These are phyloP conservation scores for Clarias batrachus DNA, from an alignment of 2,113 vertebrate genomes.

Conservation along the genomic window DNA sequence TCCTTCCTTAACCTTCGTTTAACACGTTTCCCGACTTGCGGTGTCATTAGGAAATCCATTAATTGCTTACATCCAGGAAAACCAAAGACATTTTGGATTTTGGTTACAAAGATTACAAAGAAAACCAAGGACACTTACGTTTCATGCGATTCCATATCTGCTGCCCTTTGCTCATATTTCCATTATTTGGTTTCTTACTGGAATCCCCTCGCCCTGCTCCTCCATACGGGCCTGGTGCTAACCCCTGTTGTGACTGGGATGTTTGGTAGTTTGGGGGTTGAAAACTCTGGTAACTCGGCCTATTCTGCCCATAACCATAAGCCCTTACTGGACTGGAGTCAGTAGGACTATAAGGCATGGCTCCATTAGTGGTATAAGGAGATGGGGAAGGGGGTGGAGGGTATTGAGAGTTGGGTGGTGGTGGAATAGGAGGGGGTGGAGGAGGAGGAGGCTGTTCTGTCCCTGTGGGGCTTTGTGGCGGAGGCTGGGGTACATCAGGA, in stretches of 20 bases:
- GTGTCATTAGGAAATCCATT: neutral
- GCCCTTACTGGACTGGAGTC: conserved; percentile 68
- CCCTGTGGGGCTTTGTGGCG: conserved; percentile 71
- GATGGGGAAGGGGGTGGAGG: conserved; percentile 67
- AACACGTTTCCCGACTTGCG: neutral
- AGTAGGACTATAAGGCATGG: conserved; percentile 63
- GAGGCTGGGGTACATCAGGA: conserved; percentile 65
- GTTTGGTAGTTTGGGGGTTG: conserved; percentile 60
- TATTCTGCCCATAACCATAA: conserved; percentile 68
- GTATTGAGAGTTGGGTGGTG: conserved; percentile 70
- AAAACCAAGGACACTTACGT: conserved; percentile 61
- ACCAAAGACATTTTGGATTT: too few relatives aligned
- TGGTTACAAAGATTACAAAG: neutral
- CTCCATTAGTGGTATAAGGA: conserved; percentile 64
- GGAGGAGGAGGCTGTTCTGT: conserved; percentile 72
- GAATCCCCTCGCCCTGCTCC: conserved; percentile 64
- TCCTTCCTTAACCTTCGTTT: neutral
- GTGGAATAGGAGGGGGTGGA: conserved; percentile 66
- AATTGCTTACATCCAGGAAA: neutral
- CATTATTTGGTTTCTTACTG: conserved; percentile 66
- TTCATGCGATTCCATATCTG: conserved; percentile 86
- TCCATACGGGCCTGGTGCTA: conserved; percentile 60
- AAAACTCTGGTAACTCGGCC: conserved; percentile 66
- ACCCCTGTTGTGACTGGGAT: conserved; percentile 49
- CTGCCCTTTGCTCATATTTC: conserved; percentile 74